Conservation (phyloP, 2,888 invertebrate species). For the Napeogenes inachia region DNA sequence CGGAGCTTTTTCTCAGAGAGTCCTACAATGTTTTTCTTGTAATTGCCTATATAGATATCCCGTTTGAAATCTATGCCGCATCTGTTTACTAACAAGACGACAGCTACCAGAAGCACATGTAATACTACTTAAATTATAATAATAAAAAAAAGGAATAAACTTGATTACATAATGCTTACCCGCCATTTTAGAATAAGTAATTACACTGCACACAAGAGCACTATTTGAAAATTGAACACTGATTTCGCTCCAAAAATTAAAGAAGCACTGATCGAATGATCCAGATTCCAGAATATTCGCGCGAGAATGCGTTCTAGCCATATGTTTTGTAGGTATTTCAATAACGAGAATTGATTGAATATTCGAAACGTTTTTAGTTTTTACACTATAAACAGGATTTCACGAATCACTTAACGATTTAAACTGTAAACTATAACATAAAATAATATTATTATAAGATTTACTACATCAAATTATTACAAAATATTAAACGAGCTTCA, state of each 20-base stretch:
- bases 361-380: slow-evolving; percentile 18
- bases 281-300: slow-evolving; percentile 62
- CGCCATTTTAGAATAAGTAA: slow-evolving; percentile 31
- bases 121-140: slow-evolving; percentile 8
- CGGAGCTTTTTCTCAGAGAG: slow-evolving; percentile 11
- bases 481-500: too few species aligned
- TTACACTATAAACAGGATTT: slow-evolving; percentile 9
- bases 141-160: slow-evolving; percentile 9
- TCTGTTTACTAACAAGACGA: slow-evolving; percentile 26
- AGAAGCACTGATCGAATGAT: slow-evolving; percentile 52
- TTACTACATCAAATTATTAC: too few species aligned
- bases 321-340: slow-evolving; percentile 64
- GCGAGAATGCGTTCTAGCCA: slow-evolving; percentile 54
- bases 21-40: slow-evolving; percentile 14
- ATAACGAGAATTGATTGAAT: slow-evolving; percentile 35
- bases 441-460: too few species aligned
- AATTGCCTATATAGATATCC: slow-evolving; percentile 20
- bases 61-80: slow-evolving; percentile 21
- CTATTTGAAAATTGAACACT: slow-evolving; percentile 29
- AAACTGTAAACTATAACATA: too few species aligned
- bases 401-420: background rate
- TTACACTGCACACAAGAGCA: slow-evolving; percentile 5
- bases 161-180: slow-evolving; percentile 29
- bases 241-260: slow-evolving; percentile 43
- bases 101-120: slow-evolving; percentile 3